Evolutionary conservation across 2,797 vertebrate genomes (phyloP).

Genomic region (Rhodeus uyekii): DNA sequence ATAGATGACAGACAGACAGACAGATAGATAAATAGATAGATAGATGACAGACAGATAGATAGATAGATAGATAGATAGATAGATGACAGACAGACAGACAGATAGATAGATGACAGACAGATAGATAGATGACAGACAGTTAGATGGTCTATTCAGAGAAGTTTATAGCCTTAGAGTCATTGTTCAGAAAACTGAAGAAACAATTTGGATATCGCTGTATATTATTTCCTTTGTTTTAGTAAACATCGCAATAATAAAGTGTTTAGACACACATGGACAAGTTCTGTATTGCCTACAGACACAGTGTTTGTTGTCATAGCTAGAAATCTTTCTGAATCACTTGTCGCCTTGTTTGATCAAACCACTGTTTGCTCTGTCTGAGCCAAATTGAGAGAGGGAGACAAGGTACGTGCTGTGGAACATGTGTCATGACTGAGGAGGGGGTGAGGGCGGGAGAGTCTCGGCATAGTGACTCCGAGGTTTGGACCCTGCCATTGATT

Average conservation of each 20-base stretch:
- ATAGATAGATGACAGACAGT: neutral
- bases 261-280: slow-evolving; percentile 22
- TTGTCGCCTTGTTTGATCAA: slow-evolving; percentile 73
- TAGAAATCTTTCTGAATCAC: slow-evolving; percentile 48
- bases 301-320: slow-evolving; percentile 47
- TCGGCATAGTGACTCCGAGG: slow-evolving; percentile 77
- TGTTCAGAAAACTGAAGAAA: neutral
- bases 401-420: slow-evolving; percentile 81
- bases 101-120: too few relatives aligned
- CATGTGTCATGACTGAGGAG: slow-evolving; percentile 73
- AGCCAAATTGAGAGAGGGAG: slow-evolving; percentile 71
- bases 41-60: too few relatives aligned
- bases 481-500: slow-evolving; percentile 64
- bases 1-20: too few relatives aligned
- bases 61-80: too few relatives aligned
- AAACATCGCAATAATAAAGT: slow-evolving; percentile 21
- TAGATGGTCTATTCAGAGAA: neutral
- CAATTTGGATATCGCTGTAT: neutral
- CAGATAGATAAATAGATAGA: too few relatives aligned
- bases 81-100: too few relatives aligned
- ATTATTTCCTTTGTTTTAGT: slow-evolving; percentile 25
- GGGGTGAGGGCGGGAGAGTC: slow-evolving; percentile 65
- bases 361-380: slow-evolving; percentile 78
- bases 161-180: neutral
- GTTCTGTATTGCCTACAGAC: slow-evolving; percentile 30